Base-by-base conservation (phyloP, 2,113 vertebrate species). In the Ptyas mucosa region DNA sequence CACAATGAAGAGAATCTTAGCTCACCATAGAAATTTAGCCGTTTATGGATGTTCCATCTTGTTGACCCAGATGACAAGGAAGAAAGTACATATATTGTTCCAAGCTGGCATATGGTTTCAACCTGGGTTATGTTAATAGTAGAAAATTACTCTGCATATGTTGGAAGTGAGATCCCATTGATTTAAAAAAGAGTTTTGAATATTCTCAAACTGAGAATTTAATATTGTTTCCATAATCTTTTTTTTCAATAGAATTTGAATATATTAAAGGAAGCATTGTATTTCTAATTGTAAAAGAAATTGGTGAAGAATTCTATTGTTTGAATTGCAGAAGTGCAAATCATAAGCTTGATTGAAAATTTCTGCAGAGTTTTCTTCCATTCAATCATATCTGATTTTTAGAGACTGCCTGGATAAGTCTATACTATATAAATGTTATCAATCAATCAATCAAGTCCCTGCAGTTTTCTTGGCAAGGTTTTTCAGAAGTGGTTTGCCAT, bases 241-340 rank as follows among this genome's bases (percentile, higher is more conserved):
- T 85, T 61, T 69, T 57, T 46, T 8, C 3, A 85, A 81, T 34
- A 24, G 0, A 49, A 88, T 93, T 92, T 90, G 1, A 39, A 0
- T 0, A 90, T 9, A 10, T 43, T 26, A 55, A 24, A 69, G 29
- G 29, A 3, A 39, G 49, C 34, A 49, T 53, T 87, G 49, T 88
- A 20, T 53, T 69, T 88, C 20, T 88, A 88, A 92, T 20, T 18
- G 24, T 69, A 89, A 86, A 39, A 26, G 81, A 46, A 58, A 89
- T 89, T 85, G 54, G 6, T 88, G 89, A 91, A 94, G 21, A 93
- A 90, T n/a, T 86, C 85, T 69, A 88, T 54, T 90, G 92, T 92
- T 55, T 15, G 10, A n/a, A n/a, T 81, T 81, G 18, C 7, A 81
- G 69, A 81, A 20, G 29, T 69, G 12, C 11, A 69, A 81, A 81